Base-by-base conservation (phyloP, 2,888 invertebrate species). In the Carpatolechia fugitivella region DNA sequence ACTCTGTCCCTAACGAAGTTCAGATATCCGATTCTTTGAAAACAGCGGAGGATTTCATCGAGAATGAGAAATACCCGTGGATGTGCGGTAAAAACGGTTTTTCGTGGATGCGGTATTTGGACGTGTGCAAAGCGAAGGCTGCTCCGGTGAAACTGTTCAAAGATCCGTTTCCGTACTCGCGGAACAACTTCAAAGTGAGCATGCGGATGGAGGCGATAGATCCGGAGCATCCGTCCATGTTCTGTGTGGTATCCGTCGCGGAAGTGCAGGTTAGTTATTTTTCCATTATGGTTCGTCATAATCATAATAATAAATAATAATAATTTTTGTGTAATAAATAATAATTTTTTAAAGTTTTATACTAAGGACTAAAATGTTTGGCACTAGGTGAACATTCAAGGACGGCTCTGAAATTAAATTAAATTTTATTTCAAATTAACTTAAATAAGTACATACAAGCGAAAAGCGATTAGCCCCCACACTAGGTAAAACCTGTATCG, bases 151-250 rank as follows among this genome's bases (percentile, higher is more conserved):
- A 95, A 72, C 84, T 97, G 16, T 96, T 96, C 73, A 93, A 94
- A 64, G 94, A 95, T 72, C 93, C 95, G 0, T 95, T 96, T 68
- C 96, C 97, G 0, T 92, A 93, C 64, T 91, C 88, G 4, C 92
- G 94, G 60, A 97, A 97, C 82, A 92, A 92, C 29, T 96, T 96
- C 70, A 93, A 94, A 73, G 92, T 95, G 38, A 97, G 97, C 2
- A 97, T 97, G 96, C 95, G 96, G 69, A 77, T 98, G 66, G 98
- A 98, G 88, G 98, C 97, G 1, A 95, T 98, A 44, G 98, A 99
- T 86, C 98, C 98, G 0, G 94, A 95, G 70, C 96, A 97, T 80
- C 97, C 97, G 55, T 94, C 96, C 0, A 87, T 96, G 57, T 97
- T 97, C 78, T 98, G 98, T 77, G 97, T 97, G 20, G 92, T 97